A percentile compares a stretch with the other conserved stretches of the same genome.
Conservation (phyloP, 2,113 vertebrate genomes). For the Spilogale gracilis region DNA sequence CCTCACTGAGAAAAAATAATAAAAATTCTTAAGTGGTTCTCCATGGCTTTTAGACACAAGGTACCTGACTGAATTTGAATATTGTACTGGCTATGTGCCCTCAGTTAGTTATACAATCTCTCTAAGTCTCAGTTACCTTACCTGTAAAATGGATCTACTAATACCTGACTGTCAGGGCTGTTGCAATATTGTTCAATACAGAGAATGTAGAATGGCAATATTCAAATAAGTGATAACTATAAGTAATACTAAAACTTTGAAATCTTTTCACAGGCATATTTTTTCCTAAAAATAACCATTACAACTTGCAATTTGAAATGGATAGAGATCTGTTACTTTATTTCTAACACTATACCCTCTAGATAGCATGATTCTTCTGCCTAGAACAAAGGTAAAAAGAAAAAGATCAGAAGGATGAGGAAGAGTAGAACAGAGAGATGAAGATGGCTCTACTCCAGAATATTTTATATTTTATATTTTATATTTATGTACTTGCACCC, state of each 20-base stretch:
- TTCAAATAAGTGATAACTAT: neutral
- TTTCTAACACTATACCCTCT: neutral
- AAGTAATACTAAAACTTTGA: neutral
- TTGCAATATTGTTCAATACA: neutral
- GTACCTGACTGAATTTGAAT: neutral
- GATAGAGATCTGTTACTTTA: neutral
- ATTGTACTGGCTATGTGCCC: neutral
- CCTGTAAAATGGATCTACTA: neutral
- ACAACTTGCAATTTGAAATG: neutral
- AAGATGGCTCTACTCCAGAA: neutral
- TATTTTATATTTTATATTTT: neutral
- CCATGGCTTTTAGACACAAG: neutral
- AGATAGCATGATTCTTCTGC: neutral
- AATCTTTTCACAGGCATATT: neutral
- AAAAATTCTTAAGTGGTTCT: neutral
- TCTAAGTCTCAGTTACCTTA: neutral
- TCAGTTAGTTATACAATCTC: neutral
- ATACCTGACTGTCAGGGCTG: neutral
- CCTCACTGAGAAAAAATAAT: neutral
- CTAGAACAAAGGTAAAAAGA: neutral
- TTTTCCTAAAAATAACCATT: neutral
- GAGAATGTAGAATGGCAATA: neutral
- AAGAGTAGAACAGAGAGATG: neutral
- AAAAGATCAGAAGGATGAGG: neutral
- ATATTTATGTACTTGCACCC: neutral